Base-by-base conservation (phyloP, 53 echinoderm and acorn worm genomes). In the Arbacia lixula region DNA sequence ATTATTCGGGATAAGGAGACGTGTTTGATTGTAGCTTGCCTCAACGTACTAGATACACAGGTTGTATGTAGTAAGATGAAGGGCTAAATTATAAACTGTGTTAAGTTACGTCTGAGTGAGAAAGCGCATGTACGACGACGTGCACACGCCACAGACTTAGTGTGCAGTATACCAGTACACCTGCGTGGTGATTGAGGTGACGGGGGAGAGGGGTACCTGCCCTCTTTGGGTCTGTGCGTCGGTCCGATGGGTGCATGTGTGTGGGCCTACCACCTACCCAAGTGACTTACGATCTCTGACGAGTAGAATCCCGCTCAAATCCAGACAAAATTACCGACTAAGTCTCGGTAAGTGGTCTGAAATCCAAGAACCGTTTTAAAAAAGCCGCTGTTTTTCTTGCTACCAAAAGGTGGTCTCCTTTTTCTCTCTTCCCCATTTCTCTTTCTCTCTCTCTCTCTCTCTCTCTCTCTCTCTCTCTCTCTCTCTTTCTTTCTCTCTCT, bases 331-430 rank as follows among this genome's bases (percentile, higher is more conserved):
- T 81, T 81, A 63, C 82, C 42, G 43, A 24, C 41, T 30, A 81
- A 81, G 62, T 81, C 82, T 28, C 82, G 49, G 62, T 81, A 81
- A 81, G 82, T 81, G 82, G 82, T 43, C 82, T 81, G 82, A 81
- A 81, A 81, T 81, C 82, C 82, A 43, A 81, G 82, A 81, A 58
- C 82, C 82, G 63, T 63, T 81, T 77, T 77, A 35, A 63, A 81
- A 81, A 81, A 63, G 82, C 82, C 82, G 82, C 64, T 81, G 82
- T 81, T 81, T 81, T 81, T 49, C 34, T 81, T 26, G 21, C 36
- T 77, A 20, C 77, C n/a, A 58, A 77, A 77, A 77, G 77, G 77
- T 77, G 77, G 77, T 77, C 77, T 35, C 20, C n/a, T n/a, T n/a
- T n/a, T n/a, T n/a, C n/a, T n/a, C n/a, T n/a, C n/a, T n/a, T n/a